Evolutionary conservation across 37 sponge, comb jelly and placozoan genomes (phyloP), one percentile per base, ranked within the genome.

Genomic region (Diacarnus erythraeanus): DNA sequence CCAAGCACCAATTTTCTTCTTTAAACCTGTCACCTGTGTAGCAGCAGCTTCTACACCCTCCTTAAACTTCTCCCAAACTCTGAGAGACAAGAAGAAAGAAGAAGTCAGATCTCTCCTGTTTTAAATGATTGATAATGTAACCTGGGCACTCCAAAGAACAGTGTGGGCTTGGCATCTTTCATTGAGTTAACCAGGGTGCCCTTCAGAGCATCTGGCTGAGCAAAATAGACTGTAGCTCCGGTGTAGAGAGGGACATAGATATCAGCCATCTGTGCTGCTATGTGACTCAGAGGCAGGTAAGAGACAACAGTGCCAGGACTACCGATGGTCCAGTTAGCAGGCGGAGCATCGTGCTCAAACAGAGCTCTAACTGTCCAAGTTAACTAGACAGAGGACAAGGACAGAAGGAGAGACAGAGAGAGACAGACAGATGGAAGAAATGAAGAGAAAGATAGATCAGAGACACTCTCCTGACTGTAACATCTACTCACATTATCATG

Each of bases 141-240:
- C 95, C 95, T 75, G 54, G 96, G 96, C 22, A 89, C 90, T 38
- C 91, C 96, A 57, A 90, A 82, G 79, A 95, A 87, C 30, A 79
- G 20, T 18, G 87, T 86, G 58, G 96, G 96, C 57, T 78, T 84
- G 23, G 72, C 90, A 31, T 95, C 93, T n/a, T 73, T 66, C 70
- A 95, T 58, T 12, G 88, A 83, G 0, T n/a, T 36, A 39, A 68
- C 44, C 0, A 89, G 59, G 2, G 79, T 38, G 0, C 82, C 94
- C 91, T 95, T 95, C 41, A 95, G 87, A 38, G 95, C 95, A 92
- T 95, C 95, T 6, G 95, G 95, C 42, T 89, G 84, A 12, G 95
- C 95, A 89, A 95, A 95, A 66, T 69, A 57, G 21, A 85, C 79
- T 2, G 83, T 80, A 23, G 74, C 87, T 6, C 77, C 79, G 22